Evolutionary conservation across 2,113 vertebrate species (phyloP), one percentile per base, ranked within the genome.

Genomic region (Esox niger): DNA sequence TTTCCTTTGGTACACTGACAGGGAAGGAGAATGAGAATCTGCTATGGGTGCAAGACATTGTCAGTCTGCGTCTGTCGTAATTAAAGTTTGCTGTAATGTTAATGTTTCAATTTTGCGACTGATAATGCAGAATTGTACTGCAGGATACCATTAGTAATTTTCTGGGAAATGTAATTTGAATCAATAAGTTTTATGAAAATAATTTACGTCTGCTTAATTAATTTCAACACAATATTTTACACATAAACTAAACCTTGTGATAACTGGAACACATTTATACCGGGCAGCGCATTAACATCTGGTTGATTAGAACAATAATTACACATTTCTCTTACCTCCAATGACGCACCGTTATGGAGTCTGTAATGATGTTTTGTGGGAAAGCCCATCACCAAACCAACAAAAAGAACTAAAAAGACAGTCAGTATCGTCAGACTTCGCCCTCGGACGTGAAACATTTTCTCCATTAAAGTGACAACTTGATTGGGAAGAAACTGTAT

Each of bases 281-380:
- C n/a, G n/a, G 1, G 38, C 13, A 43, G 3, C 11, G 38, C 13
- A 43, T 43, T 17, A 1, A 43, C 13, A 43, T 43, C 38, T 43
- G 13, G 38, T 17, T 29, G 10, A 32, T 61, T 8, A 33, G 33
- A 32, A 27, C 17, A 31, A 21, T 32, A 56, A 8, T 31, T 58
- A 69, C 4, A n/a, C n/a, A 11, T n/a, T 59, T 5, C 90, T 85
- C 90, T 85, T 82, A 94, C 94, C 91, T 90, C 88, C 1, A 69
- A 65, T 65, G 82, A 69, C 27, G 54, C 81, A 32, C 86, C 76
- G 79, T 74, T 69, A 56, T 83, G 78, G 68, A 86, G 78, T 73
- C 77, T 88, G 5, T 89, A 88, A 15, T 60, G 72, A 77, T 21
- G 91, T 57, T 86, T 89, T 52, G 90, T 75, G 3, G 94, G 94